phyloP scores from a whole-genome alignment of 2,797 vertebrate species.

The Avahi laniger region DNA sequence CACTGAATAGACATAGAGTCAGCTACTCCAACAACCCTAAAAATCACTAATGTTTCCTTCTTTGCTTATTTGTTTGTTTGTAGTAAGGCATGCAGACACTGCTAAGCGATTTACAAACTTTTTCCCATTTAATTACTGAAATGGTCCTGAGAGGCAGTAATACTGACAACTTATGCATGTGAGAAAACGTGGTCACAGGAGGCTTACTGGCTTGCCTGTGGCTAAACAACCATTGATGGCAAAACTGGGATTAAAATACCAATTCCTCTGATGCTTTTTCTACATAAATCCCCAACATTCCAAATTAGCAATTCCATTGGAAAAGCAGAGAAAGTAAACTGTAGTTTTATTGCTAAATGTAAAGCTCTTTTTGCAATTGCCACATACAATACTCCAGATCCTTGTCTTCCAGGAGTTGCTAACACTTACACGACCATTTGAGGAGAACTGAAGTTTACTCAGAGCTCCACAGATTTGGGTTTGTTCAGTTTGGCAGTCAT shows the following conservation, averaged over 20 bases:
- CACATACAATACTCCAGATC: background rate
- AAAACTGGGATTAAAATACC: background rate
- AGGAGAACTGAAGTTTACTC: background rate
- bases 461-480: background rate
- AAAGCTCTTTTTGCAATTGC: background rate
- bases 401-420: background rate
- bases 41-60: background rate
- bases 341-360: slow-evolving; percentile 5
- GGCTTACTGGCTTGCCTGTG: background rate
- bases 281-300: background rate
- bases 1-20: background rate
- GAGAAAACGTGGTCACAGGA: slow-evolving; percentile 53
- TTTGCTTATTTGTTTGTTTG: background rate
- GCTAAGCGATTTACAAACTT: background rate
- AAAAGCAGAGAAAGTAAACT: slow-evolving; percentile 54
- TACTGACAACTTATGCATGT: background rate
- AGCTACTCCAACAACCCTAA: background rate
- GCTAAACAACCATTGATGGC: background rate
- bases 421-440: background rate
- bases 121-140: slow-evolving; percentile 44
- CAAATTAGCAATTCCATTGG: background rate
- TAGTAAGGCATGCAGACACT: background rate
- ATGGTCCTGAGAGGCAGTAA: background rate
- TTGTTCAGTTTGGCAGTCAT: background rate
- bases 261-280: background rate